Conservation (phyloP, 2,888 invertebrate genomes). For the Lissonota sp. region DNA sequence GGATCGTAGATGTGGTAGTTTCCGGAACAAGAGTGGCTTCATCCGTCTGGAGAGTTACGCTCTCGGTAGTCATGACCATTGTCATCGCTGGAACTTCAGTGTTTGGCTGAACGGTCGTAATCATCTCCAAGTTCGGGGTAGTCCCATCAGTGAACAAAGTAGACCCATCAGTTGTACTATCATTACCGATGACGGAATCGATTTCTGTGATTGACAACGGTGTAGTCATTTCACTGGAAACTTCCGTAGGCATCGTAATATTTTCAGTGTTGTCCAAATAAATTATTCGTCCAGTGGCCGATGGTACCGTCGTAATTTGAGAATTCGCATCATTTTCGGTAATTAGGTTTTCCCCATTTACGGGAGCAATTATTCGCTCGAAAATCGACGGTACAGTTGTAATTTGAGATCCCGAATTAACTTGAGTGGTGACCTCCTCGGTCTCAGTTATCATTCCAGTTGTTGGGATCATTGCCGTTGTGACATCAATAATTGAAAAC, state of each 20-base stretch:
- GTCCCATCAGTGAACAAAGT: slow-evolving; percentile 34
- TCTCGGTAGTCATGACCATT: slow-evolving; percentile 1
- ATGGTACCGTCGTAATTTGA: slow-evolving; percentile 40
- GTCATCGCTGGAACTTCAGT: slow-evolving; percentile 43
- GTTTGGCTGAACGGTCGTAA: slow-evolving; percentile 23
- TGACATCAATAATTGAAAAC: slow-evolving; percentile 28
- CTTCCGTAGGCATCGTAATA: slow-evolving; percentile 13
- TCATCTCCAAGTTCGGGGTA: slow-evolving; percentile 32
- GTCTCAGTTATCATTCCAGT: slow-evolving; percentile 52
- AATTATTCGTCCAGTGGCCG: slow-evolving; percentile 23
- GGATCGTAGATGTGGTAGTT: slow-evolving; percentile 4
- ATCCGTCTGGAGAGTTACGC: background rate
- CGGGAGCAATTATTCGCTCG: slow-evolving; percentile 22
- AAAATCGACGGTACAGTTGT: slow-evolving; percentile 39
- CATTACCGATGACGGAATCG: slow-evolving; percentile 22
- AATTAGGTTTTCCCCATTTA: background rate
- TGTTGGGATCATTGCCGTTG: slow-evolving; percentile 29
- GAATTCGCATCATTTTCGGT: background rate
- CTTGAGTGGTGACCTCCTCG: slow-evolving; percentile 26
- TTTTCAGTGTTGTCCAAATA: slow-evolving; percentile 9
- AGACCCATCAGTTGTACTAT: slow-evolving; percentile 31
- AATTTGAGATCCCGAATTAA: slow-evolving; percentile 5
- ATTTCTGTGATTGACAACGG: background rate
- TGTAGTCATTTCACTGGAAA: slow-evolving; percentile 17
- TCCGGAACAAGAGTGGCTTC: slow-evolving; percentile 13